Evolutionary conservation across 2,888 invertebrate species (phyloP), one percentile per base, ranked within the genome.

Genomic region (Drosophila mimetica): DNA sequence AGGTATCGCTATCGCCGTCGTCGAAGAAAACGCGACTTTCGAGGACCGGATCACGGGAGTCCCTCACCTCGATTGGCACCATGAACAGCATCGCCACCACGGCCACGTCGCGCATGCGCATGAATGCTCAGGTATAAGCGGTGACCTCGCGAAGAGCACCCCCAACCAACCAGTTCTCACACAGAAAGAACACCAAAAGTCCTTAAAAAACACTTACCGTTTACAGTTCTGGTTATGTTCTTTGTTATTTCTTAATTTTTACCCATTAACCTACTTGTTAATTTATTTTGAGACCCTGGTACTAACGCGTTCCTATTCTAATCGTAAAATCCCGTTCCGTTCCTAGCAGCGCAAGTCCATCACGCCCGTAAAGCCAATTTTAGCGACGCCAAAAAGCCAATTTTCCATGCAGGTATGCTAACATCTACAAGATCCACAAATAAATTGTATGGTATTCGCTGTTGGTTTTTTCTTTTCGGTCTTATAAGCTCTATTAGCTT

Each of bases 1-100:
- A 99, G 93, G 97, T 99, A 74, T 95, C 96, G 82, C 94, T 95
- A 73, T 96, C 97, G 44, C 97, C 97, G 30, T 95, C 96, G 53
- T 94, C 94, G 52, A 93, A 93, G 76, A 94, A 94, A 84, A 93
- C 93, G 55, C 93, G 94, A 34, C 92, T 96, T 69, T 96, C 95
- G 81, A 93, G 95, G 76, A 93, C 94, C 58, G 96, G 96, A 86
- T 98, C 98, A 11, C 95, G 96, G 85, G 97, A 97, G 91, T 98
- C 98, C 42, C 93, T 98, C 88, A 94, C 95, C 46, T 93, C 94
- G 74, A 91, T 94, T 77, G 93, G 93, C 92, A 95, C 95, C 75
- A 94, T 95, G 81, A 92, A 92, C 66, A 92, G 93, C 75, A 91
- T 93, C 70, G 91, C 92, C 60, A 94, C 94, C 79, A 92, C 92